Evolutionary conservation across 2,888 invertebrate genomes (phyloP).

Genomic region (Beris morrisii): DNA sequence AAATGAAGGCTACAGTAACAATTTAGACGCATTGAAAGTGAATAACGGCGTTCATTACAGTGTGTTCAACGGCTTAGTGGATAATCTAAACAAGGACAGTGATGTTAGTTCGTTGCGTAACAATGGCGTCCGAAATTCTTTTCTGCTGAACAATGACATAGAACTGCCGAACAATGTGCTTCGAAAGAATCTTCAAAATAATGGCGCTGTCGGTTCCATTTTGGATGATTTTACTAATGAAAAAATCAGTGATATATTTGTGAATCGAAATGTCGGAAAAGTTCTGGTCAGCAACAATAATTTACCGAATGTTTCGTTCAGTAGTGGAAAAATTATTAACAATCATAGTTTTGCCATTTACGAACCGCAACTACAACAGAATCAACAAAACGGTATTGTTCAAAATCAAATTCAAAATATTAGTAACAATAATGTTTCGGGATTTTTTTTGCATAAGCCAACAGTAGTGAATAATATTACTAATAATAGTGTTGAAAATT

Average conservation of each 20-base stretch:
- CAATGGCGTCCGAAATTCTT: constrained; percentile 17
- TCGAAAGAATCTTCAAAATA: constrained; percentile 29
- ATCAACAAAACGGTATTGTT: constrained; percentile 17
- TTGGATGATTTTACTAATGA: constrained; percentile 35
- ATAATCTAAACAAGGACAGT: constrained; percentile 28
- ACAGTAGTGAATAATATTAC: constrained; percentile 35
- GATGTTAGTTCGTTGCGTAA: constrained; percentile 6
- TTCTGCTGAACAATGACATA: constrained; percentile 13
- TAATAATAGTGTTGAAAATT: constrained; percentile 17
- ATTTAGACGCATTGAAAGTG: constrained; percentile 15
- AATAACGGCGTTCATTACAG: constrained; percentile 36
- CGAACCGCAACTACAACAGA: constrained; percentile 30
- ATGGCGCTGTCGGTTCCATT: not conserved
- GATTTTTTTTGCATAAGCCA: constrained; percentile 41
- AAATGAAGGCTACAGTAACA: constrained; percentile 12
- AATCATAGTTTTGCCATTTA: constrained; percentile 38
- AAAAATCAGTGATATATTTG: constrained; percentile 42
- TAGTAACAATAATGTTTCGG: constrained; percentile 34
- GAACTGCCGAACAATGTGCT: constrained; percentile 30
- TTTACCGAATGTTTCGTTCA: constrained; percentile 38
- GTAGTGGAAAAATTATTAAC: constrained; percentile 25
- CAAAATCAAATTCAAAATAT: constrained; percentile 29
- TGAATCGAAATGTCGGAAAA: constrained; percentile 38
- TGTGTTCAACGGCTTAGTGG: constrained; percentile 32
- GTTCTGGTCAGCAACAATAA: constrained; percentile 16